These are phyloP conservation scores for Pheosia tremula DNA, from an alignment of 2,888 invertebrate species.

Conservation along the genomic window DNA sequence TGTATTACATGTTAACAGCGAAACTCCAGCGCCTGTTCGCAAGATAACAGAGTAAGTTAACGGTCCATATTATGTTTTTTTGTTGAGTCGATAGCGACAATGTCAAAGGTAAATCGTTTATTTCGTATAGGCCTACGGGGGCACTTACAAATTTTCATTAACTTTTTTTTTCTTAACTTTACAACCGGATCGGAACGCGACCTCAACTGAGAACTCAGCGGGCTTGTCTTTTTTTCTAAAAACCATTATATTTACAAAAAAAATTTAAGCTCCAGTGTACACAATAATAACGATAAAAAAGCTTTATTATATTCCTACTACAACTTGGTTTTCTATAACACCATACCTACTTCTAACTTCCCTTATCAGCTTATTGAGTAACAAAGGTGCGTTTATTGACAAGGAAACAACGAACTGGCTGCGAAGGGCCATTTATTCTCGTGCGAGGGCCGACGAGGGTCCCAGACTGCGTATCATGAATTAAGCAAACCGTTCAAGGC, in stretches of 20 bases:
- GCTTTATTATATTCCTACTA: background rate
- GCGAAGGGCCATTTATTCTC: background rate
- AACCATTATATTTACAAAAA: too few species aligned
- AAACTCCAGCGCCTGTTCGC: background rate
- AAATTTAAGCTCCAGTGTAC: too few species aligned
- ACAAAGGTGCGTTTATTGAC: background rate
- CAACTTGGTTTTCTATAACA: background rate
- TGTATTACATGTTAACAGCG: background rate
- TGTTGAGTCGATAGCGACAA: too few species aligned
- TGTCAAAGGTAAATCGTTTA: too few species aligned
- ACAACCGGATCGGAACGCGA: too few species aligned
- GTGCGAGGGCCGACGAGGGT: slow-evolving; percentile 1
- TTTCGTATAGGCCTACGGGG: too few species aligned
- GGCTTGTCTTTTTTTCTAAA: too few species aligned
- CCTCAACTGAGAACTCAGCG: too few species aligned
- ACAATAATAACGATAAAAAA: too few species aligned
- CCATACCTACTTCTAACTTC: background rate
- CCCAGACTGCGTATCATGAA: background rate
- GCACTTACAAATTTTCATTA: too few species aligned
- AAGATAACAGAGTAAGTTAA: background rate
- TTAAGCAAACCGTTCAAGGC: background rate
- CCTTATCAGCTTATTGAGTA: slow-evolving; percentile 2
- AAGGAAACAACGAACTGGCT: background rate
- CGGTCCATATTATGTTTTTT: background rate
- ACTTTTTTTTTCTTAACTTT: too few species aligned